A percentile compares a stretch with the other conserved stretches of the same genome.
phyloP scores from a whole-genome alignment of 2,888 invertebrate species.

The Teleogryllus oceanicus region DNA sequence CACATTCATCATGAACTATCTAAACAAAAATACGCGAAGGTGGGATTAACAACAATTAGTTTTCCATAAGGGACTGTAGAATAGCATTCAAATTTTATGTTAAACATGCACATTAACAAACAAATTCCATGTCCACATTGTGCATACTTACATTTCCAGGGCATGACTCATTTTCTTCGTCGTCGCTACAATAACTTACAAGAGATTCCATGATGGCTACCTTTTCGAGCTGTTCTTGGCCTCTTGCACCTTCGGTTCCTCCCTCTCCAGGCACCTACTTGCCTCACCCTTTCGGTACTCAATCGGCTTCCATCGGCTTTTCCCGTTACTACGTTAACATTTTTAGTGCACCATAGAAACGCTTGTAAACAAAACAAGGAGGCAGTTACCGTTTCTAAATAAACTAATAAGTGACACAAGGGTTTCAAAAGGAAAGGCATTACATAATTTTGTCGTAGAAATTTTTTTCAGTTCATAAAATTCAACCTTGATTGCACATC shows the following conservation, averaged over 20 bases:
- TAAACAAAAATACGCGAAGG: too few species aligned
- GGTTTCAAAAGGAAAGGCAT: too few species aligned
- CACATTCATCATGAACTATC: too few species aligned
- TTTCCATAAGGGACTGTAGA: too few species aligned
- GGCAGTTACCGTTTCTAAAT: too few species aligned
- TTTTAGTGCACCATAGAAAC: not conserved
- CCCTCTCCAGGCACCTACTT: not conserved
- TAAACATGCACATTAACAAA: too few species aligned
- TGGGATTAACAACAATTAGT: too few species aligned
- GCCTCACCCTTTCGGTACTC: not conserved
- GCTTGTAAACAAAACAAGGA: not conserved
- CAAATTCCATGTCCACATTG: too few species aligned
- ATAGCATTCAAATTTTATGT: too few species aligned
- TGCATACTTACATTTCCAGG: conserved; percentile 44
- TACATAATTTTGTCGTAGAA: not conserved
- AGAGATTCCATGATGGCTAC: conserved; percentile 65
- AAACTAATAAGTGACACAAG: too few species aligned
- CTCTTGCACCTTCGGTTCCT: not conserved
- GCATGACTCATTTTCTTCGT: conserved; percentile 58
- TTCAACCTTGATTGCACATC: not conserved
- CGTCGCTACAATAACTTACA: conserved; percentile 74
- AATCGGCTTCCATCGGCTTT: not conserved
- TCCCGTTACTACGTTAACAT: not conserved
- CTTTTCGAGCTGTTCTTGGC: not conserved
- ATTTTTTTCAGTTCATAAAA: not conserved